Percentiles rank a stretch among this genome's conserved stretches.
Evolutionary conservation across 2,113 vertebrate genomes (phyloP).

Genomic region (Pagrus major): DNA sequence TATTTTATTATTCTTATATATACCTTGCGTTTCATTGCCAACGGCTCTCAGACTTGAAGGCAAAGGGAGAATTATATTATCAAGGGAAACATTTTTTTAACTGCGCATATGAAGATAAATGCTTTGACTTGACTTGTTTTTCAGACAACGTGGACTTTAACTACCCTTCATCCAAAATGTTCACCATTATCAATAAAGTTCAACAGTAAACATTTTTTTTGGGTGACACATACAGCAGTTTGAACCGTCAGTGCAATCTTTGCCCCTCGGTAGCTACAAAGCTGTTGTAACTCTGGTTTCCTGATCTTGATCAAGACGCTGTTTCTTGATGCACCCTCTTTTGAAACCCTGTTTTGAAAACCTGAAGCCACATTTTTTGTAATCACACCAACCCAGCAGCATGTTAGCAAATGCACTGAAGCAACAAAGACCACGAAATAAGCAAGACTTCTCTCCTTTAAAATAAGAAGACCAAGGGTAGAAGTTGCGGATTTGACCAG

Average conservation of each 20-base stretch:
- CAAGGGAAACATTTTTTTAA: no score
- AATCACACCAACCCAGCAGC: background rate
- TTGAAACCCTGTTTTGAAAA: slow-evolving; percentile 51
- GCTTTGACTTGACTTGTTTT: no score
- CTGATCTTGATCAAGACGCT: no score
- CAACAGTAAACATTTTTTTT: background rate
- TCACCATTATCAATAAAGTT: background rate
- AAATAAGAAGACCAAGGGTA: background rate
- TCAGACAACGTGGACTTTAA: background rate
- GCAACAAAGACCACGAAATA: slow-evolving; percentile 48
- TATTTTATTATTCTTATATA: no score
- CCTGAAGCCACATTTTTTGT: slow-evolving; percentile 22
- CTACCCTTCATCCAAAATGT: background rate
- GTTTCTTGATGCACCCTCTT: no score
- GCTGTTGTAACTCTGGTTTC: background rate
- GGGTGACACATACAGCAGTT: background rate
- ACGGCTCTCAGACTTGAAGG: no score
- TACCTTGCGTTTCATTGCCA: no score
- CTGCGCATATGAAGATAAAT: no score
- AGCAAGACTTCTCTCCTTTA: slow-evolving; percentile 15
- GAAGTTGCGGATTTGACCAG: slow-evolving; percentile 1
- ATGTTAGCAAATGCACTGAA: slow-evolving; percentile 50
- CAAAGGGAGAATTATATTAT: no score
- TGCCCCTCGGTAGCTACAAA: background rate
- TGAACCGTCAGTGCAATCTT: background rate